Evolutionary conservation across 2,797 vertebrate genomes (phyloP).

Genomic region (Sebastes umbrosus): DNA sequence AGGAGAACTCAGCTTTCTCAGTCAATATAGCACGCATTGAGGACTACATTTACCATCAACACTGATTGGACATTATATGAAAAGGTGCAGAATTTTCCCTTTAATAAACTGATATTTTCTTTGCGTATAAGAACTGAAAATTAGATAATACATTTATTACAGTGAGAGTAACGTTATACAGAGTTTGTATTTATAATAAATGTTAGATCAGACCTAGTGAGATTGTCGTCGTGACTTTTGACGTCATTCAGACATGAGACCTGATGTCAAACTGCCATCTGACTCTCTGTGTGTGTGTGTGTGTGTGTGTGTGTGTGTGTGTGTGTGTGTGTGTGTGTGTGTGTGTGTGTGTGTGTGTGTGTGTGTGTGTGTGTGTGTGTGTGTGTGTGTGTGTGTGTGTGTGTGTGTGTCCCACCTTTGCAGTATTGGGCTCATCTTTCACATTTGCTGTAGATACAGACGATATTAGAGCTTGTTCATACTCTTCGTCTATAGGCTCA

Average conservation of each 20-base stretch:
- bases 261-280: background rate
- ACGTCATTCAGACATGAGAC: background rate
- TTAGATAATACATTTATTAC: background rate
- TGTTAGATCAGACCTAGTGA: background rate
- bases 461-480: conserved; percentile 89
- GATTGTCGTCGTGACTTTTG: background rate
- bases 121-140: background rate
- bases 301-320: background rate
- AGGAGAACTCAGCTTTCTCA: too few species aligned
- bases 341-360: too few species aligned
- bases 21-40: too few species aligned
- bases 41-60: too few species aligned
- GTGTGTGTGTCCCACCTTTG: conserved; percentile 80
- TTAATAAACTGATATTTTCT: background rate
- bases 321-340: background rate
- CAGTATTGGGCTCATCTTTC: conserved; percentile 92
- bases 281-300: background rate
- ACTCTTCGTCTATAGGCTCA: conserved; percentile 96
- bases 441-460: conserved; percentile 74
- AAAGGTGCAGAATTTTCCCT: background rate
- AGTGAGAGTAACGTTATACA: background rate
- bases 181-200: background rate
- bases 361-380: background rate
- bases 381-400: background rate
- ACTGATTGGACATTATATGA: too few species aligned